Evolutionary conservation across 2,113 vertebrate species (phyloP), one percentile per base, ranked within the genome.

Genomic region (Muntiacus muntjak): DNA sequence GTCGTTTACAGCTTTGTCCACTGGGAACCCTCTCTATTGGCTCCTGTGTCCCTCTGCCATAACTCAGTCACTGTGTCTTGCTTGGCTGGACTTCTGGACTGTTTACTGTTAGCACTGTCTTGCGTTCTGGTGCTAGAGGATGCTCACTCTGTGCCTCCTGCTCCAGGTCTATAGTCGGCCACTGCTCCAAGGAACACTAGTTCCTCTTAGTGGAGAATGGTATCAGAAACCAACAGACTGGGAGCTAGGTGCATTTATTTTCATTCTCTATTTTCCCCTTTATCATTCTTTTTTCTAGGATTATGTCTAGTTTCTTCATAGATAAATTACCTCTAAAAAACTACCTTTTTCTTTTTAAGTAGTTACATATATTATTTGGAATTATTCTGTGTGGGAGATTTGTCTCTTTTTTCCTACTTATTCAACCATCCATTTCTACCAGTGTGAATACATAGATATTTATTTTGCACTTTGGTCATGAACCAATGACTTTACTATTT

Each of bases 301-400:
- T 55, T 87, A 1, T 82, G 17, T 71, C 79, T 89, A 67, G 50
- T 92, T 92, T 86, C 89, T 79, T 83, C 91, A 78, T 67, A 91
- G 64, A 64, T 36, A 89, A 92, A 86, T 85, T 94, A 82, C 43
- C 71, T 91, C 62, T 47, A 40, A 40, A 71, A 71, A 71, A 71
- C 67, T 23, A 71, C 67, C 57, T 12, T 58, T 55, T 36, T 36
- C 1, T 58, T 55, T 36, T 36, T n/a, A 30, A 91, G 25, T 7
- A 57, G 60, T 64, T 62, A 62, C 11, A 62, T 82, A 82, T 74
- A 74, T 55, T 85, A 74, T 76, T 43, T 76, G 25, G 45, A 19
- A 55, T 91, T 76, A 83, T 36, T 64, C 76, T 79, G 83, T 10
- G 21, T 9, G 57, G 78, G 45, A 81, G 54, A 91, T 58, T 58